phyloP scores from a whole-genome alignment of 2,113 vertebrate genomes.

The Corythaeola cristata region DNA sequence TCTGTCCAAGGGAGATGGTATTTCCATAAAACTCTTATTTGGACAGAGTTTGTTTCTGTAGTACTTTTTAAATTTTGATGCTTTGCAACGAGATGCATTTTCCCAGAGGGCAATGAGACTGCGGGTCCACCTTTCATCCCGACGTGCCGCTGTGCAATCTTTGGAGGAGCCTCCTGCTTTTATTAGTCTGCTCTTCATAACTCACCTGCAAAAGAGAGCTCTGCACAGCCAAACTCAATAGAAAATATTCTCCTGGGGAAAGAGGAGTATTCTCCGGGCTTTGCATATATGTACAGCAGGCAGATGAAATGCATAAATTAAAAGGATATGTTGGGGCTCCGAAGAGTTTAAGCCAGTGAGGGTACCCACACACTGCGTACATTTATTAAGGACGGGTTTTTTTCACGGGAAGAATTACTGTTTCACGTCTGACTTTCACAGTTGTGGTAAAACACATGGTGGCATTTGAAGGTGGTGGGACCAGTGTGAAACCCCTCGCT shows the following conservation, averaged over 20 bases:
- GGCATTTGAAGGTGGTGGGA: neutral
- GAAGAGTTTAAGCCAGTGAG: neutral
- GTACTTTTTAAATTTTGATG: neutral
- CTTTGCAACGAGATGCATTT: neutral
- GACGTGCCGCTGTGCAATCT: neutral
- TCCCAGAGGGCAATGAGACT: neutral
- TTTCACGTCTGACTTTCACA: neutral
- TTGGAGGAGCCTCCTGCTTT: conserved; percentile 19
- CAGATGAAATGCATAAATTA: conserved; percentile 31
- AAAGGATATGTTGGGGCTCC: neutral
- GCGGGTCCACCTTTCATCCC: neutral
- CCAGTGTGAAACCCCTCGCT: neutral
- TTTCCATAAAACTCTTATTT: neutral
- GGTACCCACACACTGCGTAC: neutral
- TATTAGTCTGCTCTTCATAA: neutral
- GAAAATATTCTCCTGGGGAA: neutral
- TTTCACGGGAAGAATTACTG: neutral
- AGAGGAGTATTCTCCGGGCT: neutral
- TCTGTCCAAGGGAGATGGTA: neutral
- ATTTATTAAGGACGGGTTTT: neutral
- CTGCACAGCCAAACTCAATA: neutral
- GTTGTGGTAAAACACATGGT: neutral
- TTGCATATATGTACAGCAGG: neutral
- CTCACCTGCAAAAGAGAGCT: conserved; percentile 6
- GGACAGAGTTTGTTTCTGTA: neutral